These are phyloP conservation scores for Drosophila imparisetae DNA, from an alignment of 2,888 invertebrate species.

Conservation along the genomic window DNA sequence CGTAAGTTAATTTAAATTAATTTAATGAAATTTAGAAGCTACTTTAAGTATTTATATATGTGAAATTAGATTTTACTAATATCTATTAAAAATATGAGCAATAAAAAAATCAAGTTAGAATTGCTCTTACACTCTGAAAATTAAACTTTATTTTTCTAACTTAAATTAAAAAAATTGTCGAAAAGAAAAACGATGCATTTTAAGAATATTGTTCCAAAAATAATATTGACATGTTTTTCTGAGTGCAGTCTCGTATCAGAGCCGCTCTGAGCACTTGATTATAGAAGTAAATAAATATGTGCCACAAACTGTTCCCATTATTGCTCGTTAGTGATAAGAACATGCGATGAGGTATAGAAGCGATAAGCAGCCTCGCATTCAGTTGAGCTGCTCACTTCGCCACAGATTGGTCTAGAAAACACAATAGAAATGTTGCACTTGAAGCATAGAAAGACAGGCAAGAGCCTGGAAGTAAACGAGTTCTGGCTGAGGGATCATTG, in stretches of 20 bases:
- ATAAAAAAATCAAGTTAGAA: no score
- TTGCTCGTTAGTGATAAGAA: slow-evolving; percentile 41
- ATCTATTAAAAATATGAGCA: neutral
- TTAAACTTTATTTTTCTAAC: no score
- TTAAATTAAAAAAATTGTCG: no score
- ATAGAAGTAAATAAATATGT: neutral
- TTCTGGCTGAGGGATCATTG: slow-evolving; percentile 85
- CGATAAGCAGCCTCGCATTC: slow-evolving; percentile 11
- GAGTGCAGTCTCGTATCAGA: neutral
- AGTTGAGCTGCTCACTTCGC: slow-evolving; percentile 19
- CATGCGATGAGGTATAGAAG: neutral
- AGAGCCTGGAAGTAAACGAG: slow-evolving; percentile 65
- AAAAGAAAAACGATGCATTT: no score
- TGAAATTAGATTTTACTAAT: neutral
- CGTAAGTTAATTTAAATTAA: neutral
- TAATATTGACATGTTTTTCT: neutral
- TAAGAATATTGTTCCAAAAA: neutral
- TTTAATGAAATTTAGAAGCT: neutral
- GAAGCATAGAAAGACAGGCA: slow-evolving; percentile 53
- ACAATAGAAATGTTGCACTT: slow-evolving; percentile 63
- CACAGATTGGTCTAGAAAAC: slow-evolving; percentile 10
- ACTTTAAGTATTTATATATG: neutral
- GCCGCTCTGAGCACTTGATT: neutral
- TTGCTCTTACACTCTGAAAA: no score
- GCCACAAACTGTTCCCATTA: neutral